Evolutionary conservation across 1,140 invertebrate genomes (phyloP), one percentile per base, ranked within the genome.

Genomic region (Aradophagus sp.): DNA sequence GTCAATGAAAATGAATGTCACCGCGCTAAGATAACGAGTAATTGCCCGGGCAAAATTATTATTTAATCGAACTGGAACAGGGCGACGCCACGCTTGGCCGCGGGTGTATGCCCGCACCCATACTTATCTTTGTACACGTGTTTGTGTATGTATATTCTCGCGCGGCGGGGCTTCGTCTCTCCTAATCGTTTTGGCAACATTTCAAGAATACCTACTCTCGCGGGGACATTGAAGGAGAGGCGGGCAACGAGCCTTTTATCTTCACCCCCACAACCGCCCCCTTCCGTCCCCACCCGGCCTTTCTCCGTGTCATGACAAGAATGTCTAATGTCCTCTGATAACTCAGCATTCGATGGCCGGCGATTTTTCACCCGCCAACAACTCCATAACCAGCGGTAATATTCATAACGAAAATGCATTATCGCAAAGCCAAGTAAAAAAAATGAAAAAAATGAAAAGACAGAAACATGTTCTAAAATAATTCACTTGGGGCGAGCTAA

Each of bases 121-220:
- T n/a, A n/a, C n/a, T n/a, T n/a, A n/a, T n/a, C n/a, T n/a, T n/a
- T n/a, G n/a, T n/a, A n/a, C n/a, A n/a, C n/a, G n/a, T n/a, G n/a
- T 12, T 16, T 17, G 42, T 10, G 19, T 65, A 62, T 62, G 20
- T 52, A 53, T 67, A 61, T 62, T 55, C 35, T 56, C 6, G 8
- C 27, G 53, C 17, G 38, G 36, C 56, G 44, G 47, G 17, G 53
- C 16, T 66, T 63, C 62, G 53, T 70, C 69, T 70, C 69, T 63
- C 42, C 71, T 79, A 76, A 79, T 79, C 73, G 74, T 76, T 80
- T 78, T 80, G 77, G 79, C 77, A 77, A 56, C 69, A 68, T 74
- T 80, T 82, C 77, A 80, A 80, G 73, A 73, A 75, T 71, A 76
- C 68, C 73, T 72, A 62, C 66, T 73, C 58, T 66, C 53, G 11